Conservation (phyloP, 1,140 invertebrate species). For the Cyclargus thomasi region DNA sequence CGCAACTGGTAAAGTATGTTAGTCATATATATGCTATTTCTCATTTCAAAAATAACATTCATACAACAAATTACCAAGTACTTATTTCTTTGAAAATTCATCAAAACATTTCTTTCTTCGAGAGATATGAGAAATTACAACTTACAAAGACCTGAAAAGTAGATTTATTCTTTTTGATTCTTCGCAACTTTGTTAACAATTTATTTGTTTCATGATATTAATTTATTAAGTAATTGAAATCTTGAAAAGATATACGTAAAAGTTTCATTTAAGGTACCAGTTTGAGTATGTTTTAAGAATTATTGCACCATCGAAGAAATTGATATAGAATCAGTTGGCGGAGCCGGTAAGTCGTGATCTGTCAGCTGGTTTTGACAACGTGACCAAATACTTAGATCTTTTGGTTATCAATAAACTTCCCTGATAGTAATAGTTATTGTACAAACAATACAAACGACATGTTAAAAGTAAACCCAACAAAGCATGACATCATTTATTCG, state of each 20-base stretch:
- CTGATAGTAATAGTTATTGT: background rate
- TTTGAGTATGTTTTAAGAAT: background rate
- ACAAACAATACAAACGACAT: background rate
- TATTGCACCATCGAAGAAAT: too few relatives aligned
- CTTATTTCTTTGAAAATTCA: background rate
- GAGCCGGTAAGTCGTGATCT: too few relatives aligned
- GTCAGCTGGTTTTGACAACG: too few relatives aligned
- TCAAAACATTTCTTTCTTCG: background rate
- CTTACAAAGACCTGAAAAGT: slow-evolving; percentile 1
- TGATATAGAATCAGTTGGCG: too few relatives aligned
- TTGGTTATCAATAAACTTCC: too few relatives aligned
- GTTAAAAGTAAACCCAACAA: background rate
- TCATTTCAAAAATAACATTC: background rate
- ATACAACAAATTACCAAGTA: background rate
- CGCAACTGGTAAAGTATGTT: too few relatives aligned
- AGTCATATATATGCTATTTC: background rate
- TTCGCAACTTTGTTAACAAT: background rate
- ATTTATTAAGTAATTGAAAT: background rate
- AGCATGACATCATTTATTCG: background rate
- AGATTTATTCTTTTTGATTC: slow-evolving; percentile 7
- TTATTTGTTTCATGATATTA: background rate
- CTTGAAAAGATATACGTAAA: background rate
- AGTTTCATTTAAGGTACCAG: too few relatives aligned
- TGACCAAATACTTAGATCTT: too few relatives aligned
- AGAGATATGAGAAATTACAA: background rate